Evolutionary conservation across 2,888 invertebrate species (phyloP).

Genomic region (Uropetala carovei): DNA sequence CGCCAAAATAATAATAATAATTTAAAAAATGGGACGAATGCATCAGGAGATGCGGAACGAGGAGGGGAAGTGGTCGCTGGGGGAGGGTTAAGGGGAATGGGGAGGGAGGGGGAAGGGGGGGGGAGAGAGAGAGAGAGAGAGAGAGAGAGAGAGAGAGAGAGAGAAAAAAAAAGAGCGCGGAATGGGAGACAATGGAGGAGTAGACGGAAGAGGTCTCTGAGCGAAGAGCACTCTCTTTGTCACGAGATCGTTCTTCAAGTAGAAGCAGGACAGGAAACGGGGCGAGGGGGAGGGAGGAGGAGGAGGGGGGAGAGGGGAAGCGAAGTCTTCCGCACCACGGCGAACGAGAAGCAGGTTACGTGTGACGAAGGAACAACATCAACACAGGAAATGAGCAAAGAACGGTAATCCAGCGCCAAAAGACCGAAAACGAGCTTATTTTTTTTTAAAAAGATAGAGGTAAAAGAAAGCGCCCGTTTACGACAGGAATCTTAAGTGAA

Average conservation of each 20-base stretch:
- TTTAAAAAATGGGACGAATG: too few species aligned
- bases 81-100: background rate
- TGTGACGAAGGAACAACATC: background rate
- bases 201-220: background rate
- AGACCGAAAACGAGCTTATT: background rate
- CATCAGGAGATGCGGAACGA: background rate
- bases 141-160: background rate
- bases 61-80: background rate
- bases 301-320: background rate
- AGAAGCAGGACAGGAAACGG: background rate
- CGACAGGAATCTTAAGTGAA: too few species aligned
- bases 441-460: too few species aligned
- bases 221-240: background rate
- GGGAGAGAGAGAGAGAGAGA: background rate
- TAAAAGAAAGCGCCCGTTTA: too few species aligned
- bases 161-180: background rate
- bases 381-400: background rate
- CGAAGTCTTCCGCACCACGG: background rate
- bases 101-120: background rate
- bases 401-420: background rate
- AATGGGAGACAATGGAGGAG: background rate
- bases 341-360: background rate
- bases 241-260: background rate
- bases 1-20: too few species aligned
- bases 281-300: background rate